Evolutionary conservation across 30 jellyfish, hydroid and myxozoan species (phyloP), one percentile per base, ranked within the genome.

Genomic region (Aurelia coerulea): DNA sequence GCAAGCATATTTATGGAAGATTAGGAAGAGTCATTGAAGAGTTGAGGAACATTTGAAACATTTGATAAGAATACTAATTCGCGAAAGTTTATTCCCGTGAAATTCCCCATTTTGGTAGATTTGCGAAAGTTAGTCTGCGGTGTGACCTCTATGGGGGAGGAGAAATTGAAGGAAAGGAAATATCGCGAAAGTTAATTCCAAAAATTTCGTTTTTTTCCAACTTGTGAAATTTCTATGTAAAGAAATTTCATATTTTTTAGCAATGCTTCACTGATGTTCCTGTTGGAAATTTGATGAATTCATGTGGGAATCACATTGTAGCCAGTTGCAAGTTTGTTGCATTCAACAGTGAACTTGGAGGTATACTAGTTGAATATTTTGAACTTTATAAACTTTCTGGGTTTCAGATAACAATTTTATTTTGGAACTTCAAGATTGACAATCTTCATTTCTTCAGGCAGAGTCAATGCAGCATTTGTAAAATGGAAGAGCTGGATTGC

Each of bases 281-380:
- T 39, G 59, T 86, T 74, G 97, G 97, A 10, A 76, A 82, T 6
- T 50, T 92, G 60, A 92, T 92, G 98, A 73, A 78, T 31, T 92
- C 98, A 13, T 74, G 92, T 81, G 98, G 98, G n/a, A 83, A 92
- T 68, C 92, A 79, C 35, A 91, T 92, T 31, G 90, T 93, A 52
- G 90, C 90, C 31, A 92, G 98, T 60, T 96, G 92, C 53, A 82
- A 81, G 67, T 90, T 88, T 72, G 65, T 78, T 54, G 96, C 97
- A 11, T 92, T 92, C 86, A 87, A 88, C 64, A 58, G 90, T 41
- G 97, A 92, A 41, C 90, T 94, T 52, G 98, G 98, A 59, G 97
- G 98, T 92, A 87, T 54, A n/a, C 29, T 18, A 18, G 11, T 9
- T n/a, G 1, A 23, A 31, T 31, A 14, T 66, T 17, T 68, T 17